Percentiles rank a stretch among this genome's conserved stretches.
These are phyloP conservation scores for Parascotia fuliginaria DNA, from an alignment of 2,888 invertebrate species.

Conservation along the genomic window DNA sequence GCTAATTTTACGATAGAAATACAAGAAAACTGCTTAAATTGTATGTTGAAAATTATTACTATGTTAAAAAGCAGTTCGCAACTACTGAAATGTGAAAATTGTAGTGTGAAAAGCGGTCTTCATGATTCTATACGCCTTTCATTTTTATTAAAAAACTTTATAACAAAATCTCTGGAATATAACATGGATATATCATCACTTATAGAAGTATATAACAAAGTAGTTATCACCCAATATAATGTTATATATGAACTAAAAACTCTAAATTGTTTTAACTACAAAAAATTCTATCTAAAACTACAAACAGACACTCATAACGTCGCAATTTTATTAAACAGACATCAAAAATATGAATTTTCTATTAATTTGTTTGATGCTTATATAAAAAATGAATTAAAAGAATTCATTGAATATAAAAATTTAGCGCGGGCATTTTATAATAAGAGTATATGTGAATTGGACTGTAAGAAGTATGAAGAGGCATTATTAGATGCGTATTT, in stretches of 20 bases:
- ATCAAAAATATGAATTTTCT: constrained; percentile 59
- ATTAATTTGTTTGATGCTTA: constrained; percentile 69
- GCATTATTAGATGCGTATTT: constrained; percentile 66
- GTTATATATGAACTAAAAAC: constrained; percentile 54
- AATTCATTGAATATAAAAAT: constrained; percentile 60
- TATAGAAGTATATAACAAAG: constrained; percentile 39
- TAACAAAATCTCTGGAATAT: constrained; percentile 47
- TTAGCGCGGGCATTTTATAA: constrained; percentile 71
- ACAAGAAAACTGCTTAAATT: constrained; percentile 55
- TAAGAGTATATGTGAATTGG: constrained; percentile 74
- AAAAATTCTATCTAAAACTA: constrained; percentile 63
- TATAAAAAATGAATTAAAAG: constrained; percentile 58
- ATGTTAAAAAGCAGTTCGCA: constrained; percentile 56
- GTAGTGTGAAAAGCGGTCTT: constrained; percentile 57
- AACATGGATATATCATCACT: constrained; percentile 45
- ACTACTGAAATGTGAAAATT: constrained; percentile 70
- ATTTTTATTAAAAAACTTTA: constrained; percentile 60
- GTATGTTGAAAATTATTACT: constrained; percentile 57
- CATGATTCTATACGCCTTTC: constrained; percentile 70
- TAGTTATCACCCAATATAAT: constrained; percentile 57
- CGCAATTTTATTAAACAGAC: constrained; percentile 66
- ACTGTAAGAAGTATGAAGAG: constrained; percentile 57
- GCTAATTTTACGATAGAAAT: constrained; percentile 38
- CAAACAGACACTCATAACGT: constrained; percentile 74
- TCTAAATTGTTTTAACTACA: constrained; percentile 59